phyloP scores from a whole-genome alignment of 2,888 invertebrate species.

The Rhamphomyia laevipes region DNA sequence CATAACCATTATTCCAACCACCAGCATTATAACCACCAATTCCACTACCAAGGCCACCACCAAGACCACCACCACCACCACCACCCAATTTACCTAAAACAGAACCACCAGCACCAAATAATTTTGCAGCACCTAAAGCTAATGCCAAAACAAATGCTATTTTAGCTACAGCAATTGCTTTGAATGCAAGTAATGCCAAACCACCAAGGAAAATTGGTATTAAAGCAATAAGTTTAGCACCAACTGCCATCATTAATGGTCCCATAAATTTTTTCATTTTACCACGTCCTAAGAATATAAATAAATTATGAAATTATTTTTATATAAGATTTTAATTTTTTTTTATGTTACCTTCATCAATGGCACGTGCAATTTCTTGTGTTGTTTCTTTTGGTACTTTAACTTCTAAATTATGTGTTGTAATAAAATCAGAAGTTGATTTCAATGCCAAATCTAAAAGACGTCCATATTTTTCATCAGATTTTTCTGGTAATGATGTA shows the following conservation, averaged over 20 bases:
- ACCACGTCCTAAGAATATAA: conserved; percentile 47
- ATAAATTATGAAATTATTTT: not conserved
- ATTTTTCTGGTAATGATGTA: conserved; percentile 41
- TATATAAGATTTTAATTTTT: not conserved
- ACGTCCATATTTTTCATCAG: conserved; percentile 41
- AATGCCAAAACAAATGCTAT: conserved; percentile 63
- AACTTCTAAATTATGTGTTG: conserved; percentile 53
- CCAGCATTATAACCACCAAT: conserved; percentile 18
- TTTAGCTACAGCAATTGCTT: conserved; percentile 67
- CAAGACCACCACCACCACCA: conserved; percentile 23
- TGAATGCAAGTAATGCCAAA: conserved; percentile 58
- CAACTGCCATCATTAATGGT: conserved; percentile 56
- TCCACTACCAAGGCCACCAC: conserved; percentile 24
- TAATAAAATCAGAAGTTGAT: conserved; percentile 44
- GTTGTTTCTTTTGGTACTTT: conserved; percentile 56
- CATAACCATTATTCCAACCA: conserved; percentile 22
- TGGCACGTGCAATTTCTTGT: conserved; percentile 53
- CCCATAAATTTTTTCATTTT: conserved; percentile 63
- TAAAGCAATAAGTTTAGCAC: conserved; percentile 58
- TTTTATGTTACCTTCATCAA: conserved; percentile 56
- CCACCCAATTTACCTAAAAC: conserved; percentile 27
- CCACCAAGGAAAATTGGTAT: conserved; percentile 59
- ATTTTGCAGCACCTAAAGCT: conserved; percentile 55
- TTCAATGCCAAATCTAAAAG: conserved; percentile 46
- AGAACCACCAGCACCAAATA: conserved; percentile 46